Conservation (phyloP, 2,113 vertebrate species). For the Clupea harengus region DNA sequence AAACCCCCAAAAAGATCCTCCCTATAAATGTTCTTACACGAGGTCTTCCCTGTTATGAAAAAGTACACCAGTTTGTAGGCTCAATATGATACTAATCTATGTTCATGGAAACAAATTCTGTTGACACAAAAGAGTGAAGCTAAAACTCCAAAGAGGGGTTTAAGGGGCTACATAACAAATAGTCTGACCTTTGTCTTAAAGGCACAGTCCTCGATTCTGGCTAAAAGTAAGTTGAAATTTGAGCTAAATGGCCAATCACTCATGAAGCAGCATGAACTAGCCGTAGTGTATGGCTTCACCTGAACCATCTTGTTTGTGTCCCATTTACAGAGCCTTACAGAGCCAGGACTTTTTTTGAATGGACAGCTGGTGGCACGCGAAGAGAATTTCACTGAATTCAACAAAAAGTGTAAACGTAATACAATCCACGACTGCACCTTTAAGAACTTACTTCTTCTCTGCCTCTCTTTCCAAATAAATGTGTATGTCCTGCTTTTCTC, state of each 20-base stretch:
- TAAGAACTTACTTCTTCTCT: conserved; percentile 17
- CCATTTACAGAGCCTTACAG: background rate
- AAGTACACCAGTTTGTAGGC: background rate
- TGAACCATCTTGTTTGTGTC: background rate
- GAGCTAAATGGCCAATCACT: background rate
- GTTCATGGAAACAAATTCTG: background rate
- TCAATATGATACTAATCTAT: background rate
- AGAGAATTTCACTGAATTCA: background rate
- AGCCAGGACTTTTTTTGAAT: background rate
- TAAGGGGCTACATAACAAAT: background rate
- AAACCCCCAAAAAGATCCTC: background rate
- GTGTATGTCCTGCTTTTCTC: conserved; percentile 41
- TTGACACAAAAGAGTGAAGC: background rate
- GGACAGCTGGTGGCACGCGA: background rate
- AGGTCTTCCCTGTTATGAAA: background rate
- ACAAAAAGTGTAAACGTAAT: background rate
- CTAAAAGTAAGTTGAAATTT: too few relatives aligned
- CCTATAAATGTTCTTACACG: background rate
- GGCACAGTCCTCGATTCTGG: too few relatives aligned
- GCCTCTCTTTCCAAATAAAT: background rate
- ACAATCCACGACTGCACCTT: background rate
- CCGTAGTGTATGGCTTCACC: background rate
- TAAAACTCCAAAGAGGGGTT: background rate
- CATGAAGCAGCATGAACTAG: background rate
- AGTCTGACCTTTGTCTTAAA: background rate